Percentiles rank a stretch among this genome's conserved stretches.
phyloP scores from a whole-genome alignment of 2,113 vertebrate genomes.

The Lycaon pictus region DNA sequence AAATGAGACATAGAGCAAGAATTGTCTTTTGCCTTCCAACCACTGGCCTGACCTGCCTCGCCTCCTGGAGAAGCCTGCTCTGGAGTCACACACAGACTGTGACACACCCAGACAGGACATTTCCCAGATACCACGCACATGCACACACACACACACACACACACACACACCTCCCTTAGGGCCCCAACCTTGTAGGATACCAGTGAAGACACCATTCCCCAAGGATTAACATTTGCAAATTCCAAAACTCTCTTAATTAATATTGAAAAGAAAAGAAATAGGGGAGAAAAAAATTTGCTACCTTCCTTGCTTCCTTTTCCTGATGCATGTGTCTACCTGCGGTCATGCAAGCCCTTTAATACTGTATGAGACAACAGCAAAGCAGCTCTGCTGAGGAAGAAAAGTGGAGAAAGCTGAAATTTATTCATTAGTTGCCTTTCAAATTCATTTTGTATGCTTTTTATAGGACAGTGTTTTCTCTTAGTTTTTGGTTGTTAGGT shows the following conservation, averaged over 20 bases:
- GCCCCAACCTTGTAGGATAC: not conserved
- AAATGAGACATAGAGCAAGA: not conserved
- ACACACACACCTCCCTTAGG: not conserved
- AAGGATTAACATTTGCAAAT: not conserved
- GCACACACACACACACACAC: not conserved
- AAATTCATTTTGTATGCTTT: constrained; percentile 17
- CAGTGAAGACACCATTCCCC: not conserved
- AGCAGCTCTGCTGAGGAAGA: constrained; percentile 38
- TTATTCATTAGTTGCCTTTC: constrained; percentile 24
- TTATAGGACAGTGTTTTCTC: not conserved
- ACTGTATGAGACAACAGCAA: not conserved
- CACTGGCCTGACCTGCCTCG: not conserved
- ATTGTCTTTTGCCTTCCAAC: not conserved
- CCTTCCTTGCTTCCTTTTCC: not conserved
- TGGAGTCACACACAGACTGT: not conserved
- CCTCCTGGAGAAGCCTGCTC: not conserved
- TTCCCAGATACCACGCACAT: not conserved
- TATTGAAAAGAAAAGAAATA: not conserved
- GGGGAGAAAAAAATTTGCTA: not conserved
- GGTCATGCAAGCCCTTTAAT: not conserved
- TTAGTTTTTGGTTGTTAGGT: not conserved
- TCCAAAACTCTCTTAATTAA: not conserved
- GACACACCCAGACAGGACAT: not conserved
- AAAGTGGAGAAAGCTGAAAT: not conserved
- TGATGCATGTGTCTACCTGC: not conserved